Evolutionary conservation across 2,797 vertebrate species (phyloP), one percentile per base, ranked within the genome.

Genomic region (Pipistrellus pygmaeus): DNA sequence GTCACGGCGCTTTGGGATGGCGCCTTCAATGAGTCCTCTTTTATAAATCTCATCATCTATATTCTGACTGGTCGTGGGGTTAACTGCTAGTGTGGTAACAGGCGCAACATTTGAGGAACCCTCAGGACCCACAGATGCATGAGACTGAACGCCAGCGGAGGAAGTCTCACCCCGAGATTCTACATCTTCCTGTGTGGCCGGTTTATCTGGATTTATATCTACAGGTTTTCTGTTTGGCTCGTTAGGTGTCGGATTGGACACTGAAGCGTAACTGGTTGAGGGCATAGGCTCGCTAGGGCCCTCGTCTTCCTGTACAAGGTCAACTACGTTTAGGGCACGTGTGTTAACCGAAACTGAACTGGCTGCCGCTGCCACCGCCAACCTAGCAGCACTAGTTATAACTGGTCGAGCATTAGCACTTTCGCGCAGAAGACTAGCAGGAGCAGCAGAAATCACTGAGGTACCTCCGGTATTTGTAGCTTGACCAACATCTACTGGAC

Each of bases 1-100:
- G 91, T 98, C 97, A 88, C 98, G 99, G 71, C 98, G 98, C 96
- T 97, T 98, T 97, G 98, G 98, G 97, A 99, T 99, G 91, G 99
- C 99, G 97, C 98, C 97, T 97, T 99, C 99, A 73, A 98, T 99
- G 78, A 98, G 98, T 94, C 97, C 96, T 91, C 98, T 98, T 94
- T 99, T 96, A n/a, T 96, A 94, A 90, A 97, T 97, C 15, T 88
- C 97, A 89, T 95, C 92, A 48, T 96, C 96, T 30, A 91, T 97
- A 90, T 46, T 96, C 2, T 8, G 55, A 76, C 94, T 94, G 53
- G 44, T 0, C 48, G 87, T 95, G 97, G 97, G 97, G 77, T 95
- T 95, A 88, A 85, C 92, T 96, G 82, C 72, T 95, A 95, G 53
- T 17, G 96, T 97, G 80, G 97, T 94, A 96, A 93, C 96, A 75